phyloP scores from a whole-genome alignment of 2,113 vertebrate genomes.

The Casuarius casuarius region DNA sequence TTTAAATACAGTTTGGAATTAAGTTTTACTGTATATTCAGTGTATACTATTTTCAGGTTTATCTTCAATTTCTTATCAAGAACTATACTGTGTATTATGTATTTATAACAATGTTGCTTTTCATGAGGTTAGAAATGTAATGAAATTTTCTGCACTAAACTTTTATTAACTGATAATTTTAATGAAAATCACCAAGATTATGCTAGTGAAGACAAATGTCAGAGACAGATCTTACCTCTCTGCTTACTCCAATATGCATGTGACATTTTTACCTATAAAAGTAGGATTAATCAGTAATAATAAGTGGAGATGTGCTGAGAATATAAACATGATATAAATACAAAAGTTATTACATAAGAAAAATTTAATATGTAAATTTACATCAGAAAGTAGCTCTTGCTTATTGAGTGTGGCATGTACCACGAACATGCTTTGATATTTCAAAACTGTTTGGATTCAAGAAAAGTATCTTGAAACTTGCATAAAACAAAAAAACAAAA shows the following conservation, averaged over 20 bases:
- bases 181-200: constrained; percentile 45
- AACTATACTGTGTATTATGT: constrained; percentile 20
- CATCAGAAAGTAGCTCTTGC: neutral
- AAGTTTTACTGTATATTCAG: constrained; percentile 31
- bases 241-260: neutral
- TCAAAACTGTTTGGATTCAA: neutral
- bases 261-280: neutral
- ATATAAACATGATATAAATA: constrained; percentile 4
- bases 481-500: neutral
- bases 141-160: constrained; percentile 45
- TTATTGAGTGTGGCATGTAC: neutral
- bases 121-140: constrained; percentile 50
- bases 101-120: constrained; percentile 52
- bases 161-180: constrained; percentile 63
- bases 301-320: neutral
- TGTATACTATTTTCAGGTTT: constrained; percentile 46
- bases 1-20: constrained; percentile 42
- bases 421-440: neutral
- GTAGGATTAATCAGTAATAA: neutral
- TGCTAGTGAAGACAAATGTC: neutral
- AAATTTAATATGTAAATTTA: neutral
- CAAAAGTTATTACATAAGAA: neutral
- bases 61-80: constrained; percentile 66
- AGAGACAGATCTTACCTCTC: neutral
- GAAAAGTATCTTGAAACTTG: neutral